phyloP scores from a whole-genome alignment of 1,140 invertebrate species.

The Ridgeia piscesae region DNA sequence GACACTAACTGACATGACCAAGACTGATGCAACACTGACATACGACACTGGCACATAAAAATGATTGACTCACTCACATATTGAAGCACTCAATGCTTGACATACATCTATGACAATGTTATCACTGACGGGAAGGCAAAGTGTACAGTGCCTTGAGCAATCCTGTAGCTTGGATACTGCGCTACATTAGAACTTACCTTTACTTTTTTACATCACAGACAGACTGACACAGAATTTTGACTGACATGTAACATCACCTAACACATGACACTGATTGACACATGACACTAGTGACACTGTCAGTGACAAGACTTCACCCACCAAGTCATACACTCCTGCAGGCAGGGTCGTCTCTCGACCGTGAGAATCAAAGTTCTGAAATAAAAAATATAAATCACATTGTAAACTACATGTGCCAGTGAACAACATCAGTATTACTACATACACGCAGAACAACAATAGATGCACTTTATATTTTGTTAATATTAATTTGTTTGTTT shows the following conservation, averaged over 20 bases:
- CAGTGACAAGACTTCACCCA: conserved; percentile 37
- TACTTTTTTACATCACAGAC: too few species aligned
- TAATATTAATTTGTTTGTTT: too few species aligned
- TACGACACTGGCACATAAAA: not conserved
- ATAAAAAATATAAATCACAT: not conserved
- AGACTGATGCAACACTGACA: too few species aligned
- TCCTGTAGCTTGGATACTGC: too few species aligned
- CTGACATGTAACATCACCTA: not conserved
- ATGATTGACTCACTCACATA: too few species aligned
- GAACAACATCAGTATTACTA: not conserved
- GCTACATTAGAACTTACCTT: too few species aligned
- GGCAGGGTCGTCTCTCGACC: conserved; percentile 87
- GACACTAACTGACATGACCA: too few species aligned
- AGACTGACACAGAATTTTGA: not conserved
- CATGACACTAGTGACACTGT: not conserved
- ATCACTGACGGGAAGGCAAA: too few species aligned
- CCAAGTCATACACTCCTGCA: conserved; percentile 88
- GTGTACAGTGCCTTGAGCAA: too few species aligned
- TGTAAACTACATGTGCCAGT: not conserved
- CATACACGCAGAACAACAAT: not conserved
- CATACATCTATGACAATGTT: too few species aligned
- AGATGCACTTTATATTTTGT: not conserved
- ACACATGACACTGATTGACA: not conserved
- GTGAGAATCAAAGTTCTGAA: conserved; percentile 77
- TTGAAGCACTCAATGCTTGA: too few species aligned